Evolutionary conservation across 2,113 vertebrate species (phyloP).

Genomic region (Tychaedon coryphoeus): DNA sequence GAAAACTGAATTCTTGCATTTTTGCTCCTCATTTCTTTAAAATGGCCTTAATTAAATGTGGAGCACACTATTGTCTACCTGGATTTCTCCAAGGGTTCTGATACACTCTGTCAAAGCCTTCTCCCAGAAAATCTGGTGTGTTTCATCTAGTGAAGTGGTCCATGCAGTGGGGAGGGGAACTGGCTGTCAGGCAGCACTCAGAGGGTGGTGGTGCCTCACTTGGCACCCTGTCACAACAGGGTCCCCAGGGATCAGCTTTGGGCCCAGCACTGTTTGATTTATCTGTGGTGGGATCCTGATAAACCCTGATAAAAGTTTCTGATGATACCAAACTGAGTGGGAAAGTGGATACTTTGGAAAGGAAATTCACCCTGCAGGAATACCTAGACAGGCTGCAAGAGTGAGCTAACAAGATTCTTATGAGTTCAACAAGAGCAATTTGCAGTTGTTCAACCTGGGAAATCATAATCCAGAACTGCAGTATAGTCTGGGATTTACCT

Average conservation of each 20-base stretch:
- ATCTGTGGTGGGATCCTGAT: neutral
- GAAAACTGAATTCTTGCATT: neutral
- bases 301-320: neutral
- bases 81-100: neutral
- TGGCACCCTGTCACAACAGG: neutral
- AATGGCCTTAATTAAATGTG: neutral
- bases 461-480: neutral
- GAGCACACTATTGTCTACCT: neutral
- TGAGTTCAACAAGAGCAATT: neutral
- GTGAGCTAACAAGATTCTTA: neutral
- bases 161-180: neutral
- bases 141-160: neutral
- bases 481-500: neutral
- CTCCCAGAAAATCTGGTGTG: neutral
- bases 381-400: neutral
- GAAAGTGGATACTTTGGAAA: neutral
- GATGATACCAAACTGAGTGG: neutral
- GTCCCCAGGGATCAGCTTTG: neutral
- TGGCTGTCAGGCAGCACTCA: neutral
- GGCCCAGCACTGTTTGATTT: neutral
- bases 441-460: neutral
- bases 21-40: conserved; percentile 23
- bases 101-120: neutral
- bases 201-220: accelerated
- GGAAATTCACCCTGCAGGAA: neutral